These are phyloP conservation scores for Pristionchus japonicus DNA, from an alignment of 2,888 invertebrate species.

Conservation along the genomic window DNA sequence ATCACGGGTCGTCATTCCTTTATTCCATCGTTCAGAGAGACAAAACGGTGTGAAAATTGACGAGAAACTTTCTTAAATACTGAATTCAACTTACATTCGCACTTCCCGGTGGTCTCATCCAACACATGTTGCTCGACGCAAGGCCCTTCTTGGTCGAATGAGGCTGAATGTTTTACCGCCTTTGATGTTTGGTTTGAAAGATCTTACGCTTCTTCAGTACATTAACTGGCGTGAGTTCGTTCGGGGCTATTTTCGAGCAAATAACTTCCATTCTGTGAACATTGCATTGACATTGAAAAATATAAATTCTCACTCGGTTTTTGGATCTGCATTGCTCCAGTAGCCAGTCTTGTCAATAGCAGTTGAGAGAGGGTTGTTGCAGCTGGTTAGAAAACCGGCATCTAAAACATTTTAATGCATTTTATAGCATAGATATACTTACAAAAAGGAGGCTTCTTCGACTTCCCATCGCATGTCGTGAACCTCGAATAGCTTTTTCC, in stretches of 20 bases:
- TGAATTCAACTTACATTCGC: not conserved
- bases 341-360: not conserved
- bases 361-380: not conserved
- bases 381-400: not conserved
- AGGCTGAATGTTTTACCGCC: not conserved
- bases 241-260: not conserved
- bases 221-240: not conserved
- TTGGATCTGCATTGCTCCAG: not conserved
- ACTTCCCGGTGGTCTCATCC: not conserved
- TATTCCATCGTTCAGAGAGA: no score
- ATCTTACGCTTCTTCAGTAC: not conserved
- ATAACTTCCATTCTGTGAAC: not conserved
- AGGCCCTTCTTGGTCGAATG: not conserved
- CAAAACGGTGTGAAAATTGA: not conserved
- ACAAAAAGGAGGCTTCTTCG: not conserved
- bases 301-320: not conserved
- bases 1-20: no score
- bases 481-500: not conserved
- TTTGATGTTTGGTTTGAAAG: no score
- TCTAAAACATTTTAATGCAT: not conserved
- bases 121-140: not conserved
- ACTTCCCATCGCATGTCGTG: not conserved
- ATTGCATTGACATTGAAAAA: not conserved
- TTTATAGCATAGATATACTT: not conserved
- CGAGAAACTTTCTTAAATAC: not conserved